Evolutionary conservation across 2,888 invertebrate species (phyloP), one percentile per base, ranked within the genome.

Genomic region (Norana najaformis): DNA sequence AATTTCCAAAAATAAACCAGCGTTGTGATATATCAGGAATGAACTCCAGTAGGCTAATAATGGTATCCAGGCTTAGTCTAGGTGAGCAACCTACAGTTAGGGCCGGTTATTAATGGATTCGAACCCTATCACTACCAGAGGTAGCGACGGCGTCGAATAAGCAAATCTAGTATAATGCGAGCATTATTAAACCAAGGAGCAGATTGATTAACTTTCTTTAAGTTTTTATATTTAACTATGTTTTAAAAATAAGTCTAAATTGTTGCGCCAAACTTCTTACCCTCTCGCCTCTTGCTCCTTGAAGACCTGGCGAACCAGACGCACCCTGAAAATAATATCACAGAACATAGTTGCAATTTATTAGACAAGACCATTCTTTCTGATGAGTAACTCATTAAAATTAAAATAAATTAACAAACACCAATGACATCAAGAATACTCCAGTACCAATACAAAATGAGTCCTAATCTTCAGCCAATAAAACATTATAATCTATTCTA

Each of bases 291-390:
- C 37, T 35, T 16, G 20, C 6, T 85, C 85, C 85, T 30, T 37
- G 35, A 8, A 36, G 85, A 36, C 85, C 85, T 36, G 85, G 6
- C 20, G 36, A 23, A 36, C 85, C 85, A 8, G 85, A 8, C 5
- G 85, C 85, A 85, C 85, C 85, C 85, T 85, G 23, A 85, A 37
- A 35, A 30, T 23, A 85, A n/a, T 37, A 85, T 85, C 36, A 35
- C 34, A 85, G 18, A 69, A 69, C 30, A 69, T 69, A 30, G n/a
- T 8, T n/a, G n/a, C 2, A 69, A 23, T 69, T 69, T n/a, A 69
- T n/a, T n/a, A n/a, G 69, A 69, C 69, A 69, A 69, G 11, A 69
- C 11, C 47, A 11, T 8, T 8, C 69, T 69, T 69, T 30, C 0
- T 13, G 30, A 30, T 69, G n/a, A 69, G 13, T n/a, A n/a, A n/a